Evolutionary conservation across 2,888 invertebrate species (phyloP), one percentile per base, ranked within the genome.

Genomic region (Cerastis rubricosa): DNA sequence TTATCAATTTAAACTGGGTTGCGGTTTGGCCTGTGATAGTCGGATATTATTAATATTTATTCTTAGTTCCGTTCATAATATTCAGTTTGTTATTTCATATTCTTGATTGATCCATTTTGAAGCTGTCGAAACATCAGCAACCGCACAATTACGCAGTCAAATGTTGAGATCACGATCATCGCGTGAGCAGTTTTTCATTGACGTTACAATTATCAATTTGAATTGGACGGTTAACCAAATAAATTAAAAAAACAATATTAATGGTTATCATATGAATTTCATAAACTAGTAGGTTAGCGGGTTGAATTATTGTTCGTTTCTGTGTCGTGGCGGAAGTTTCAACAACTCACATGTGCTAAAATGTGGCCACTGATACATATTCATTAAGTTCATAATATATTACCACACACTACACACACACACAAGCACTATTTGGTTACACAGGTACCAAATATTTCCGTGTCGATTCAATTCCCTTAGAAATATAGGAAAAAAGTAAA

Each of bases 1-100:
- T 95, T 95, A 95, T 95, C 95, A 90, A 85, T 64, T 81, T 80
- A 85, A 92, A 91, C 88, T 93, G 88, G 93, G 92, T 91, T 92
- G 89, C 86, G 84, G 88, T 86, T 86, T 71, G 88, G 77, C 73
- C 75, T 80, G 77, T 80, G 84, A 87, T 86, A 86, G 84, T 85
- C 54, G 43, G 78, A 80, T 87, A 83, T 74, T 86, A 84, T 85
- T 85, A 79, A 79, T 71, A 72, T 73, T 80, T 83, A 85, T 85
- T 85, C 75, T 78, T 87, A 84, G 89, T 89, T 89, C 86, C 85
- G 83, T 84, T 88, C 29, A 74, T 66, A 83, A 70, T 68, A 73
- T 76, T 76, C 49, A 57, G 73, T 82, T 85, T 47, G 59, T 76
- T 85, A 73, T 79, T 85, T 73, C 45, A 71, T 73, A 40, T 81